A percentile compares a stretch with the other conserved stretches of the same genome.
phyloP scores from a whole-genome alignment of 2,797 vertebrate genomes.

The Anabas testudineus region DNA sequence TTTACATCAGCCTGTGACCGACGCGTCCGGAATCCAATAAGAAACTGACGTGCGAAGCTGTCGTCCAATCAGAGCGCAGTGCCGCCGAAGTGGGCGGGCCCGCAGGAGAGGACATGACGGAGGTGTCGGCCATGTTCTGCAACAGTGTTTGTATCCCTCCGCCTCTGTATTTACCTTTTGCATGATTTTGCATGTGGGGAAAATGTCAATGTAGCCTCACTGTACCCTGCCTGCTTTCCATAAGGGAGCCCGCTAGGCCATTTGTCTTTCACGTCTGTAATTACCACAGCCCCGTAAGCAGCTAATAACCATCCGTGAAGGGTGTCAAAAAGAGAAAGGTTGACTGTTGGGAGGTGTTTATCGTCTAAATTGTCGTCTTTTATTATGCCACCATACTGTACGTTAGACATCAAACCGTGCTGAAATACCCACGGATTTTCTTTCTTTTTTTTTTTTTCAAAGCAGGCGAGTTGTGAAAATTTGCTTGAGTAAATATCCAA shows the following conservation, averaged over 20 bases:
- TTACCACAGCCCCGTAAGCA: constrained; percentile 16
- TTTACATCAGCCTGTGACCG: constrained; percentile 71
- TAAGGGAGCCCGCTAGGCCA: constrained; percentile 63
- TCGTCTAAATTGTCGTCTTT: constrained; percentile 8
- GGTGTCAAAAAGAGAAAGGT: constrained; percentile 16
- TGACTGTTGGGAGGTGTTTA: not conserved
- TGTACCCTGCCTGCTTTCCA: constrained; percentile 68
- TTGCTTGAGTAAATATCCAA: not conserved
- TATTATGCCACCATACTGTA: not conserved
- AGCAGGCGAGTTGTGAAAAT: not conserved
- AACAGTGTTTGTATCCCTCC: constrained; percentile 82
- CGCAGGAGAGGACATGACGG: constrained; percentile 82
- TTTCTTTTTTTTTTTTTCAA: too few relatives aligned
- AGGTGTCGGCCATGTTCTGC: constrained; percentile 86
- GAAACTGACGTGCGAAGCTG: constrained; percentile 24
- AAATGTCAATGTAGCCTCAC: constrained; percentile 79
- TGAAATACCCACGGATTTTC: constrained; percentile 8
- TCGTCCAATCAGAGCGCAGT: constrained; percentile 63
- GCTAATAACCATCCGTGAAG: constrained; percentile 9
- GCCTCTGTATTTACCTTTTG: constrained; percentile 86
- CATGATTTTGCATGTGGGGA: constrained; percentile 86
- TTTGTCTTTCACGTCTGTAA: constrained; percentile 55
- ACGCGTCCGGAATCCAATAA: constrained; percentile 64
- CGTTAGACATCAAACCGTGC: not conserved
- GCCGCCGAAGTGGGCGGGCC: constrained; percentile 43